Conservation (phyloP, 2,888 invertebrate species). For the Mesorhabditis sp. region DNA sequence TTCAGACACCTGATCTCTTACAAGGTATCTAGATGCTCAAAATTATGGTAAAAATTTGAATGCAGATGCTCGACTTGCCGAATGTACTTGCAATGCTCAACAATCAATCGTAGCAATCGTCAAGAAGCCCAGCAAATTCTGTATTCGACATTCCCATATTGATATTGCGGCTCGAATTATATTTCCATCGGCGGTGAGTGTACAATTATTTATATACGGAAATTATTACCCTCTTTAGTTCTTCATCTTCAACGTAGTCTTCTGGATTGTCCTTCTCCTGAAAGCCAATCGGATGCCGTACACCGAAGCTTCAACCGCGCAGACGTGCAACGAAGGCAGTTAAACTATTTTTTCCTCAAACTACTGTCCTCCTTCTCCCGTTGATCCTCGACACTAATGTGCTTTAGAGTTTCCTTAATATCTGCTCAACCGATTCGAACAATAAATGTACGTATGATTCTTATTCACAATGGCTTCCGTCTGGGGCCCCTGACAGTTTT, state of each 20-base stretch:
- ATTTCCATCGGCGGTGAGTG: conserved; percentile 22
- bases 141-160: conserved; percentile 40
- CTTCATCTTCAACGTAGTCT: conserved; percentile 38
- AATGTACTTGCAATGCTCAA: conserved; percentile 40
- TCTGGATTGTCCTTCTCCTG: conserved; percentile 42
- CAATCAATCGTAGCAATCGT: conserved; percentile 35
- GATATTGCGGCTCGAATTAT: conserved; percentile 39
- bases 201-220: not conserved
- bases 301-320: not conserved
- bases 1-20: conserved; percentile 41
- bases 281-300: conserved; percentile 38
- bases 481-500: no score
- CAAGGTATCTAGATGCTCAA: conserved; percentile 22
- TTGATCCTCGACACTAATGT: no score
- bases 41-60: not conserved
- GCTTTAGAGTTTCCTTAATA: no score
- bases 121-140: conserved; percentile 29
- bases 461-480: no score
- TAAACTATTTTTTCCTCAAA: no score
- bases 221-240: conserved; percentile 25
- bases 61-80: conserved; percentile 42
- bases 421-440: no score
- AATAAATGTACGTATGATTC: no score
- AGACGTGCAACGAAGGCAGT: no score
- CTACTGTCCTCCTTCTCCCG: no score